A percentile compares a stretch with the other conserved stretches of the same genome.
Conservation (phyloP, 2,797 vertebrate genomes). For the Helicolenus hilgendorfi region DNA sequence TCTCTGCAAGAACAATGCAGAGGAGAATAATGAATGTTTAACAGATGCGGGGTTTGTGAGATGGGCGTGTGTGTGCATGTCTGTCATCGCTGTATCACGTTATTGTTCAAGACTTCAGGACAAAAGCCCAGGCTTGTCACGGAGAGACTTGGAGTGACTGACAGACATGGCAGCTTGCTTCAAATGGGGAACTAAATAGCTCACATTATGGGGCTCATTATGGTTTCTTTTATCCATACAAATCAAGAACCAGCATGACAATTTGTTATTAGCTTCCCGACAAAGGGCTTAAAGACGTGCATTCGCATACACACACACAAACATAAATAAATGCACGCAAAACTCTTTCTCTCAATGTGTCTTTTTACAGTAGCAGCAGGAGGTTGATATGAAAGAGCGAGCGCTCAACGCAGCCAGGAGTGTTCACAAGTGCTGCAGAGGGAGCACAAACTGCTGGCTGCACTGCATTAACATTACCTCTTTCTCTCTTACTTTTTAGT, state of each 20-base stretch:
- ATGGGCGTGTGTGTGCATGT: constrained; percentile 45
- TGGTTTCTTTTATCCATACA: constrained; percentile 71
- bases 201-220: constrained; percentile 71
- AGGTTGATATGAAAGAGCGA: constrained; percentile 75
- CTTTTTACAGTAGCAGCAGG: constrained; percentile 75
- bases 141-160: constrained; percentile 64
- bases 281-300: constrained; percentile 52
- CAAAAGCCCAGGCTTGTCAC: constrained; percentile 61
- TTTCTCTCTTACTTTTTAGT: constrained; percentile 61
- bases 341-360: constrained; percentile 48
- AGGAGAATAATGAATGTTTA: constrained; percentile 47
- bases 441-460: constrained; percentile 71
- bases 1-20: constrained; percentile 13
- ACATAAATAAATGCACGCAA: constrained; percentile 37
- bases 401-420: constrained; percentile 68
- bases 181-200: constrained; percentile 63
- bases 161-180: constrained; percentile 58
- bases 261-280: constrained; percentile 72
- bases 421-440: constrained; percentile 73
- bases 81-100: constrained; percentile 52
- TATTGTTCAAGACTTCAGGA: constrained; percentile 54
- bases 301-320: constrained; percentile 35
- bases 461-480: constrained; percentile 71
- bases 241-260: constrained; percentile 79
- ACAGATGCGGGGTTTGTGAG: constrained; percentile 30